phyloP scores from a whole-genome alignment of 92 coral and sea anemone genomes.

The Porites lobata region DNA sequence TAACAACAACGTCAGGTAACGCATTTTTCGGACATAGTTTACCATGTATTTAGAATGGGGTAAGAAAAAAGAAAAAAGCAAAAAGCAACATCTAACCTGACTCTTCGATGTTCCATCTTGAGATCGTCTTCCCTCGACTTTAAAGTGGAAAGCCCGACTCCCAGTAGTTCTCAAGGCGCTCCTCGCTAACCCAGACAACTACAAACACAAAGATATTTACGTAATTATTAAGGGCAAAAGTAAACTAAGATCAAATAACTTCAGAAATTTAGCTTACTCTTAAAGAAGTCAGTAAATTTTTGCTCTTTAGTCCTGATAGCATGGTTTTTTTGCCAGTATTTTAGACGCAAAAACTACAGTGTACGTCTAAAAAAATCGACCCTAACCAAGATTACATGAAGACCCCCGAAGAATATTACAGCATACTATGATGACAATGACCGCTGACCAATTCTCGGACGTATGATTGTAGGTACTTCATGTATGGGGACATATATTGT shows the following conservation, averaged over 20 bases:
- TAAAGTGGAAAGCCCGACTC: conserved; percentile 84
- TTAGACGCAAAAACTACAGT: background rate
- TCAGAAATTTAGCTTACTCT: conserved; percentile 5
- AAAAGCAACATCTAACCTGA: conserved; percentile 68
- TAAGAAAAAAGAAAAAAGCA: background rate
- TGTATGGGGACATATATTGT: background rate
- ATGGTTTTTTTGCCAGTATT: background rate
- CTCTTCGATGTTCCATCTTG: conserved; percentile 83
- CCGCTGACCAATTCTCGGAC: conserved; percentile 4
- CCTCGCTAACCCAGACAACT: conserved; percentile 75
- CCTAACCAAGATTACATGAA: background rate
- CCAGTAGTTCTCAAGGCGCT: conserved; percentile 68
- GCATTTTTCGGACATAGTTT: background rate
- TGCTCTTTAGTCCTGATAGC: conserved; percentile 35
- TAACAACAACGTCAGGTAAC: conserved; percentile 24
- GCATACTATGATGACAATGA: background rate
- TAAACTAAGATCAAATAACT: background rate
- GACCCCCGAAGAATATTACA: too few relatives aligned
- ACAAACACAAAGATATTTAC: background rate
- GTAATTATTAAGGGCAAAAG: too few relatives aligned
- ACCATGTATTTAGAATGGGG: background rate
- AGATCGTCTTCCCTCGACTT: conserved; percentile 79
- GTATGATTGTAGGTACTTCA: background rate
- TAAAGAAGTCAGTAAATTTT: conserved; percentile 2
- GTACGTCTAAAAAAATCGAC: background rate